phyloP scores from a whole-genome alignment of 2,888 invertebrate species.

The Trichopoda pennipes region DNA sequence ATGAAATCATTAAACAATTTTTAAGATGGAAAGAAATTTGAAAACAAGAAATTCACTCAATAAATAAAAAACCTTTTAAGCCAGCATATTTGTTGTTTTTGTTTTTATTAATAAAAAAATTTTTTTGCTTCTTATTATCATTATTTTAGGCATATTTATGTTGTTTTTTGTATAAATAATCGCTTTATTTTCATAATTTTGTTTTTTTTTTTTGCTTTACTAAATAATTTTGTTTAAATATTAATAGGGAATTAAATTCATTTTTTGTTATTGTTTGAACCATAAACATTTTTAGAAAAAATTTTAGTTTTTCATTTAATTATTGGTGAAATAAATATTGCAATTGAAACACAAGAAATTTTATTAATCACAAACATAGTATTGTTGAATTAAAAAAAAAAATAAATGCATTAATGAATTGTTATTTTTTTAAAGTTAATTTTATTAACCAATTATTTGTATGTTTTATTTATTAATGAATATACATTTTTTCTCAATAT shows the following conservation, averaged over 20 bases:
- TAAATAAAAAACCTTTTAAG: background rate
- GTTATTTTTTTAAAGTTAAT: slow-evolving; percentile 63
- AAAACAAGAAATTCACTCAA: too few relatives aligned
- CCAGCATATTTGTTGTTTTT: background rate
- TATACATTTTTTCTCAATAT: slow-evolving; percentile 63
- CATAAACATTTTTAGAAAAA: slow-evolving; percentile 36
- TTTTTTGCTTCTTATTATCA: slow-evolving; percentile 52
- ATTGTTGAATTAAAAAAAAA: slow-evolving; percentile 28
- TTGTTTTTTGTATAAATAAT: slow-evolving; percentile 66
- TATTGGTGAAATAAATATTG: slow-evolving; percentile 17
- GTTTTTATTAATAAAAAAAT: slow-evolving; percentile 70
- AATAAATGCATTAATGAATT: slow-evolving; percentile 50
- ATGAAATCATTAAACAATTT: too few relatives aligned
- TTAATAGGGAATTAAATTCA: slow-evolving; percentile 63
- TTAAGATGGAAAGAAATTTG: too few relatives aligned
- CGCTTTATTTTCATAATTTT: slow-evolving; percentile 41
- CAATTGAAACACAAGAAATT: slow-evolving; percentile 23
- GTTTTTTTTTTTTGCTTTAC: slow-evolving; percentile 51
- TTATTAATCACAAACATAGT: slow-evolving; percentile 22
- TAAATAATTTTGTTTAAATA: slow-evolving; percentile 64
- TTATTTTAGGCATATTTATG: slow-evolving; percentile 62
- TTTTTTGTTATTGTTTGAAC: slow-evolving; percentile 41
- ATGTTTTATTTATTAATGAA: slow-evolving; percentile 61
- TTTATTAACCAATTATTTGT: slow-evolving; percentile 67
- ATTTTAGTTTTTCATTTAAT: slow-evolving; percentile 17